Evolutionary conservation across 2,113 vertebrate species (phyloP), one percentile per base, ranked within the genome.

Genomic region (Kryptolebias marmoratus): DNA sequence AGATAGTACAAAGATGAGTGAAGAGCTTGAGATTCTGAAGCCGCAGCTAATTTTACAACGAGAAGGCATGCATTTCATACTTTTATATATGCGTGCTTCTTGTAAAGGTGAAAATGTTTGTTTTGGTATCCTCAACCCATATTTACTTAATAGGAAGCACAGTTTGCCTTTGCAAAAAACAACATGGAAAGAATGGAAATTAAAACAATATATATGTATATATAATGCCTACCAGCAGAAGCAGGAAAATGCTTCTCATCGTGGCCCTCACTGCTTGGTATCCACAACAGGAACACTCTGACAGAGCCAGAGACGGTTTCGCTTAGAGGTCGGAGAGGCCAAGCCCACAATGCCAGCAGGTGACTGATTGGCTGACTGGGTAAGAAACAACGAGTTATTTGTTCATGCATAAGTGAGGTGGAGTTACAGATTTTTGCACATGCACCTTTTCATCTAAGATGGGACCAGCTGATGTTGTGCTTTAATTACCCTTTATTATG

Each of bases 141-240:
- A 6, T 59, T 63, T 47, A 5, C 22, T 14, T 31, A 27, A 18
- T 5, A 16, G 7, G 15, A 45, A 18, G 1, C 15, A 47, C 11
- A 47, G 2, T 39, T 28, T 55, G 27, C 6, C 7, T 9, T 30
- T 62, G 58, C 48, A 50, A 31, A 30, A 22, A 52, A 62, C 6
- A 50, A 16, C 8, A 12, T 39, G 4, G n/a, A 44, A 22, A 32
- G 11, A 63, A 39, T 27, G 2, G 5, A 70, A 1, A 48, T 32
- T 14, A 30, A 56, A 56, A 13, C 52, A 53, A 77, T 39, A 14
- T 11, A 67, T 59, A 6, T 44, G 75, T 39, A 14, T 11, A 67
- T 59, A 6, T 44, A 2, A n/a, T 44, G 12, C 91, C 66, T 71
- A 93, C 91, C 65, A 86, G 1, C 10, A 93, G 59, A 81, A 91